Evolutionary conservation across 2,888 invertebrate species (phyloP), one percentile per base, ranked within the genome.

Genomic region (Lasioglossum malachurum): DNA sequence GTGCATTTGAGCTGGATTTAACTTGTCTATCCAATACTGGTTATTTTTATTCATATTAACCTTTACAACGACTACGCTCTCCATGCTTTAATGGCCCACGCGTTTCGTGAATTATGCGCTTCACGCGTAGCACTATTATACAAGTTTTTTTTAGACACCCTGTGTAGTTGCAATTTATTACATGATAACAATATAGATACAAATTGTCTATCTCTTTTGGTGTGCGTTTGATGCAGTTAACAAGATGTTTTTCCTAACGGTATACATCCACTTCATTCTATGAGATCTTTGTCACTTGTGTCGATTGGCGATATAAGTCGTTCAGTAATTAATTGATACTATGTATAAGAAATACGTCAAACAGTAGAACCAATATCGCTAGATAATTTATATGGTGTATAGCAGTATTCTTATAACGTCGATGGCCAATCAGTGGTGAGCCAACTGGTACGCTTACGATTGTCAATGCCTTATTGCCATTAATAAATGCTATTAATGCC

Each of bases 101-200:
- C 23, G 23, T 69, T 69, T 35, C 35, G 38, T 23, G 69, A 38
- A 69, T 23, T 38, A 19, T 23, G 35, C 19, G 38, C 23, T 23
- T 67, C 35, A 64, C 35, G 35, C 16, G 35, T 38, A 69, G 35
- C 69, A 69, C 2, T 23, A 12, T 69, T 23, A 10, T 12, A 38
- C 1, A 31, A 31, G 7, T 7, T 64, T 69, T 23, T 38, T 38
- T 31, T 69, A 69, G 69, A 69, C 69, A 69, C 69, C 69, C 69
- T 69, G 69, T 69, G 38, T 38, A 69, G 35, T 69, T 69, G 38
- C 10, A 69, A 38, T 69, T 38, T 69, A 38, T 69, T 69, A 69
- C 69, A 69, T 69, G 35, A 38, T 10, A 69, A 69, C 38, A 69
- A 38, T 38, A 69, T 35, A 23, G 10, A 31, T 31, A 64, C 23